These are phyloP conservation scores for Lipophrys pholis DNA, from an alignment of 2,113 vertebrate species.

Conservation along the genomic window DNA sequence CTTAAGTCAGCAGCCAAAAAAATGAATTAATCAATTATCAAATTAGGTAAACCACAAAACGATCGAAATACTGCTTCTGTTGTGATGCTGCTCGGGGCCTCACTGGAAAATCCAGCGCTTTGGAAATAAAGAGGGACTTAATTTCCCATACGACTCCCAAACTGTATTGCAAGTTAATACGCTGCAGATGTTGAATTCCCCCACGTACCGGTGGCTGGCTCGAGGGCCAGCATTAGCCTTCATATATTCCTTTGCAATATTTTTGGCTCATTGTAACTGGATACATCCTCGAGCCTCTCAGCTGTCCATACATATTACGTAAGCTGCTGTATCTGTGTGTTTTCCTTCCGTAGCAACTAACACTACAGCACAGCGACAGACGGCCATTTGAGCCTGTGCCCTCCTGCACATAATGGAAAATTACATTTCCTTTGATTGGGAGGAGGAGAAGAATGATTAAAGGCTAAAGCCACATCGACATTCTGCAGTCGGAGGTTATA, in stretches of 20 bases:
- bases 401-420: constrained; percentile 50
- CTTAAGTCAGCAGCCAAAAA: no score
- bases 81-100: neutral
- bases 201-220: neutral
- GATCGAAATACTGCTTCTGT: no score
- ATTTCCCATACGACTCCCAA: neutral
- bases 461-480: constrained; percentile 10
- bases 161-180: neutral
- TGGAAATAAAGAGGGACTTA: neutral
- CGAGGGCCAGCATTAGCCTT: constrained; percentile 4
- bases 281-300: constrained; percentile 27
- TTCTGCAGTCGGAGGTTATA: neutral
- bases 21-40: no score
- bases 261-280: constrained; percentile 23
- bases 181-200: constrained; percentile 18
- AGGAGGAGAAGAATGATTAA: constrained; percentile 5
- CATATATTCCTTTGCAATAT: constrained; percentile 3
- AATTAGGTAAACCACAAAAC: no score
- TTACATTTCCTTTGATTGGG: constrained; percentile 24
- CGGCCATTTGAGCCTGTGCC: constrained; percentile 9
- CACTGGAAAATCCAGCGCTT: neutral
- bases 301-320: constrained; percentile 49
- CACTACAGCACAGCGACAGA: constrained; percentile 37
- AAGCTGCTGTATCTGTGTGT: constrained; percentile 54
- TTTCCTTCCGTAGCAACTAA: constrained; percentile 73